A percentile compares a stretch with the other conserved stretches of the same genome.
Conservation (phyloP, 2,797 vertebrate species). For the Enteromius fasciolatus region DNA sequence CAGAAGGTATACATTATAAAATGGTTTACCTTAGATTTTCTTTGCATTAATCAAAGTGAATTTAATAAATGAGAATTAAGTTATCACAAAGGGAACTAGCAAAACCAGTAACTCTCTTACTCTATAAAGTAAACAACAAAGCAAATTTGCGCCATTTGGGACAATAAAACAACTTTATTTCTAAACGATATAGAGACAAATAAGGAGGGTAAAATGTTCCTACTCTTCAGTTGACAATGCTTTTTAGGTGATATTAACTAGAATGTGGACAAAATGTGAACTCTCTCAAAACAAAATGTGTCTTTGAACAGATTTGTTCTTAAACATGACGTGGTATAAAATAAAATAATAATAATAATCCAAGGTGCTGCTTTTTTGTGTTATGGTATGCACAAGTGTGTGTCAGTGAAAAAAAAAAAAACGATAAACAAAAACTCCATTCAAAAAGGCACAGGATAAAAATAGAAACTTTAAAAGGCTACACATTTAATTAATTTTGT, state of each 20-base stretch:
- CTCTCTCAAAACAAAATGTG: background rate
- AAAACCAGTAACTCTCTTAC: conserved; percentile 32
- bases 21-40: conserved; percentile 60
- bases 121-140: background rate
- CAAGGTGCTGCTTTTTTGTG: conserved; percentile 8
- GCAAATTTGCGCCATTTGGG: conserved; percentile 5
- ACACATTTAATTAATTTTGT: conserved; percentile 14
- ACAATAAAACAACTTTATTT: conserved; percentile 33
- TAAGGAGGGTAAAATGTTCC: background rate
- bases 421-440: background rate
- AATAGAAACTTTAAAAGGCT: background rate
- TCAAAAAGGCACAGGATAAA: conserved; percentile 27
- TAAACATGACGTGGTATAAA: background rate
- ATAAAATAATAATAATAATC: background rate
- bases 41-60: conserved; percentile 46
- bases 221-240: background rate
- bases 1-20: conserved; percentile 46
- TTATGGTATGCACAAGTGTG: background rate
- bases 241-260: conserved; percentile 2
- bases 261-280: background rate
- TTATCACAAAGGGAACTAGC: conserved; percentile 40
- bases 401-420: background rate
- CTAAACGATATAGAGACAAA: background rate
- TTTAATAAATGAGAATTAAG: conserved; percentile 48
- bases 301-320: background rate